These are phyloP conservation scores for Trichechus manatus DNA, from an alignment of 2,113 vertebrate genomes.

Conservation along the genomic window DNA sequence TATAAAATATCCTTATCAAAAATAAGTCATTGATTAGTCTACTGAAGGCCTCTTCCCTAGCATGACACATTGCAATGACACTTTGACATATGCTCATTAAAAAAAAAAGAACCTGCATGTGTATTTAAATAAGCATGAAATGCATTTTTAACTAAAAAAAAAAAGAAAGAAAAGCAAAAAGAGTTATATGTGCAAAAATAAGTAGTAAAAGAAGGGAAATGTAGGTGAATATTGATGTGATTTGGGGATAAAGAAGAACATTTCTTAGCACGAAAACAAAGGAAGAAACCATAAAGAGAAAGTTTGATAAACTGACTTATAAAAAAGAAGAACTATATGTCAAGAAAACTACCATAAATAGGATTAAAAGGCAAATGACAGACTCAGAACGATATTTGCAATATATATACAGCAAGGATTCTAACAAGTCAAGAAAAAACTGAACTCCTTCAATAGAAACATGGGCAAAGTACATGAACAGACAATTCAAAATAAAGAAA, in stretches of 20 bases:
- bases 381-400: conserved; percentile 25
- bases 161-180: neutral
- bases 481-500: neutral
- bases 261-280: neutral
- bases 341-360: conserved; percentile 34
- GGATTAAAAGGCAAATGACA: conserved; percentile 29
- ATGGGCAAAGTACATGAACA: neutral
- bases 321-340: neutral
- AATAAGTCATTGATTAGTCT: neutral
- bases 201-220: neutral
- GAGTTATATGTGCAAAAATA: neutral
- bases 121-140: neutral
- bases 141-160: neutral
- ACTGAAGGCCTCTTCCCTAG: neutral
- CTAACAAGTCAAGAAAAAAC: neutral
- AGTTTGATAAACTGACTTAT: neutral
- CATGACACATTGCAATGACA: neutral
- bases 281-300: neutral
- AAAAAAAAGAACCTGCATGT: neutral
- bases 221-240: neutral
- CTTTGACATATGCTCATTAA: neutral
- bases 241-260: neutral
- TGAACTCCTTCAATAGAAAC: neutral
- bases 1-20: conserved; percentile 9
- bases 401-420: neutral